Evolutionary conservation across 2,113 vertebrate species (phyloP).

Genomic region (Nannospalax galili): DNA sequence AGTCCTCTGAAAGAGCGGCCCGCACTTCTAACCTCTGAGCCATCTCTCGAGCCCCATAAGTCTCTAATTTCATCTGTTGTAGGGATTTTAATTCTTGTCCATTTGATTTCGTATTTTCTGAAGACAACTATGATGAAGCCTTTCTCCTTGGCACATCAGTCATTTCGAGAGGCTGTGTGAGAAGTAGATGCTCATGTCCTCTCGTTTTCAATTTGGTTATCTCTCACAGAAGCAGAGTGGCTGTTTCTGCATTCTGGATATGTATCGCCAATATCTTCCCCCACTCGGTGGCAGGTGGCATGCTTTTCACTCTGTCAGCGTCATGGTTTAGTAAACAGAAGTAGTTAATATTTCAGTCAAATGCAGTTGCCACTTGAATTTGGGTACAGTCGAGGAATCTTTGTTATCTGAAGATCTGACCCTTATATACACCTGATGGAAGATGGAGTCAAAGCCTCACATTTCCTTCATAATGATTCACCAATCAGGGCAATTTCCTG

Average conservation of each 20-base stretch:
- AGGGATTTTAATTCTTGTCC: neutral
- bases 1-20: too few species aligned
- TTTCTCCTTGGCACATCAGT: neutral
- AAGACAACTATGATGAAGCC: neutral
- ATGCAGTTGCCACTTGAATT: slow-evolving; percentile 11
- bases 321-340: slow-evolving; percentile 36
- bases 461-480: neutral
- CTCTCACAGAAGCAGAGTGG: slow-evolving; percentile 16
- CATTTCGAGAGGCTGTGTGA: neutral
- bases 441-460: neutral
- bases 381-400: neutral
- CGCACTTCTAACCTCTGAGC: too few species aligned
- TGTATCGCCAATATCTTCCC: neutral
- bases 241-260: slow-evolving; percentile 28
- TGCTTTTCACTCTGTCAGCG: slow-evolving; percentile 11
- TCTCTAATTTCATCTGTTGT: neutral
- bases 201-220: neutral
- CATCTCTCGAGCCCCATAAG: too few species aligned
- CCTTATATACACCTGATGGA: neutral
- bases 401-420: neutral
- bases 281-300: neutral
- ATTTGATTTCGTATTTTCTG: neutral
- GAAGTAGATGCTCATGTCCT: neutral
- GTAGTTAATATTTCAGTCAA: slow-evolving; percentile 41
- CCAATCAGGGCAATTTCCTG: neutral